Base-by-base conservation (phyloP, 2,888 invertebrate species). In the Hirtodrosophila cameraria region DNA sequence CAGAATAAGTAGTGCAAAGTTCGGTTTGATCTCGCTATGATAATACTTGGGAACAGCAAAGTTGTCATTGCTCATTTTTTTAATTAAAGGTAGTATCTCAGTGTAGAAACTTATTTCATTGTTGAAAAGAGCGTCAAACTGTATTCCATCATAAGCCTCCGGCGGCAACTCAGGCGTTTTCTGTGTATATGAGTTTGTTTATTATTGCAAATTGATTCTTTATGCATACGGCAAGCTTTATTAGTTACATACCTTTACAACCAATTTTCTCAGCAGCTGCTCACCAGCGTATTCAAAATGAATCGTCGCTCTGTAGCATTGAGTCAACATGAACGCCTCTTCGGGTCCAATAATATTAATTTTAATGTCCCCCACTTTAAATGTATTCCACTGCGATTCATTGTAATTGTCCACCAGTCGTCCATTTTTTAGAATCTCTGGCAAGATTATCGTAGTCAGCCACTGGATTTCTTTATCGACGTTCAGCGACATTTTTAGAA, bases 51-150 rank as follows among this genome's bases (percentile, higher is more conserved):
- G 88, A 6, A 86, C 75, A 1, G 78, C 66, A 1, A 87, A 62
- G 0, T 70, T 60, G 2, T 49, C 53, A 6, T 70, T 57, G 2
- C 61, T 54, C 8, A 82, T 52, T 3, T 77, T 31, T n/a, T 83
- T 66, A 1, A 90, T 39, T 2, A 75, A 66, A 1, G 91, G 90
- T n/a, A 90, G 39, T 1, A 90, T 76, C 20, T 69, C 68, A 0
- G 79, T 87, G 20, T 91, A 91, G 2, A 86, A 88, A 5, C 58
- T 13, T 2, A 90, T 87, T 76, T 91, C 91, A 64, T 91, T 91
- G 28, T 60, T 62, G 46, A 90, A 91, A 1, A 90, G 74, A 0
- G 66, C 53, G 1, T 55, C 60, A 28, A 90, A 90, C 45, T 84
- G 77, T 0, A 88, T 36, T 0, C 65, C 16, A 4, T 86, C 71